Percentiles rank a stretch among this genome's conserved stretches.
phyloP scores from a whole-genome alignment of 2,888 invertebrate species.

The Plebejus argus region DNA sequence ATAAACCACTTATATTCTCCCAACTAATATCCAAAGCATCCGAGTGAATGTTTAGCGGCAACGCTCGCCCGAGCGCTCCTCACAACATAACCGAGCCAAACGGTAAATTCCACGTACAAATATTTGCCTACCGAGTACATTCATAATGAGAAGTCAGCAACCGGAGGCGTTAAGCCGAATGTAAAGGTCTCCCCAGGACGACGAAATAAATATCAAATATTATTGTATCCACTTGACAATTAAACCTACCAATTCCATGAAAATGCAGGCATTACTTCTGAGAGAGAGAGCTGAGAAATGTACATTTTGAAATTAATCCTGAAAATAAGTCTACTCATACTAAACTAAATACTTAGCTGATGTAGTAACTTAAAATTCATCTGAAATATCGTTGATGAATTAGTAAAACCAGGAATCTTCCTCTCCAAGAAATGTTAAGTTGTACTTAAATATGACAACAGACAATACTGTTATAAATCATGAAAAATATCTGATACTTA shows the following conservation, averaged over 20 bases:
- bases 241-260: background rate
- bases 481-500: no score
- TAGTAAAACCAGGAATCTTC: background rate
- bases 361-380: background rate
- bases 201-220: slow-evolving; percentile 11
- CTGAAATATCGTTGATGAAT: background rate
- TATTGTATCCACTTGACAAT: background rate
- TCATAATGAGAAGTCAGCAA: slow-evolving; percentile 27
- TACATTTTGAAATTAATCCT: background rate
- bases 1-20: background rate
- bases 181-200: background rate
- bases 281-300: background rate
- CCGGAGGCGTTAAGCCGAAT: slow-evolving; percentile 20
- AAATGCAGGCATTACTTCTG: background rate
- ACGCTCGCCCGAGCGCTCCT: background rate
- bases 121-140: slow-evolving; percentile 18
- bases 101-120: slow-evolving; percentile 26
- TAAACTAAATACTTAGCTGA: background rate
- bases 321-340: background rate
- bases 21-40: background rate
- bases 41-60: background rate
- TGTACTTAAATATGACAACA: background rate
- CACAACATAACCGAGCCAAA: slow-evolving; percentile 9
- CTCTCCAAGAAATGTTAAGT: background rate
- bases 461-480: no score